A percentile compares a stretch with the other conserved stretches of the same genome.
Evolutionary conservation across 2,113 vertebrate species (phyloP).

Genomic region (Gallinago undulata): DNA sequence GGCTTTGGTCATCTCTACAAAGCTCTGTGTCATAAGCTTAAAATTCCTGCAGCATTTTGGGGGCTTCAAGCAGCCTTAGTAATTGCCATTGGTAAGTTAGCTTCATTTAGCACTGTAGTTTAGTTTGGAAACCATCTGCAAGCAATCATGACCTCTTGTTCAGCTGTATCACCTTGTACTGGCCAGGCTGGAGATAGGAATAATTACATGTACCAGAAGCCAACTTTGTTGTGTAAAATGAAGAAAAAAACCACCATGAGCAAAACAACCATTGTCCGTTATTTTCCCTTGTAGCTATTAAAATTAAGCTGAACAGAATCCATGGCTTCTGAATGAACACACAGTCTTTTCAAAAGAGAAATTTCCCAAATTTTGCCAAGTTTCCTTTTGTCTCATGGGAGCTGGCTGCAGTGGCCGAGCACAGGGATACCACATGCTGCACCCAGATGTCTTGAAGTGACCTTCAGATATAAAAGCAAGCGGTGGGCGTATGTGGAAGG

Average conservation of each 20-base stretch:
- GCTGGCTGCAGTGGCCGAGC: not conserved
- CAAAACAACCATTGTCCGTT: not conserved
- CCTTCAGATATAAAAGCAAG: not conserved
- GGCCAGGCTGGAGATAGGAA: not conserved
- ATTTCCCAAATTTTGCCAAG: not conserved
- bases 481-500: not conserved
- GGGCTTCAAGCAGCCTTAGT: not conserved
- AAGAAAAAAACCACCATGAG: not conserved
- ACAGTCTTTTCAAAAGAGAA: not conserved
- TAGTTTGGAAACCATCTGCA: not conserved
- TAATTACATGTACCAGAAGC: not conserved
- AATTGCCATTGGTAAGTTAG: not conserved
- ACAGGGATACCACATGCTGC: not conserved
- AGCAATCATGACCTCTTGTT: not conserved
- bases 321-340: not conserved
- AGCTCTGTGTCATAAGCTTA: not conserved
- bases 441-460: not conserved
- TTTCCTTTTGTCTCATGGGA: not conserved
- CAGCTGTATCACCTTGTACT: not conserved
- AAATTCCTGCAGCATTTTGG: not conserved
- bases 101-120: not conserved
- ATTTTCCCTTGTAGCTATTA: not conserved
- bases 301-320: not conserved
- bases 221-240: conserved; percentile 15
- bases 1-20: not conserved